Conservation (phyloP, 2,888 invertebrate genomes). For the Drosophila austrosaltans region DNA sequence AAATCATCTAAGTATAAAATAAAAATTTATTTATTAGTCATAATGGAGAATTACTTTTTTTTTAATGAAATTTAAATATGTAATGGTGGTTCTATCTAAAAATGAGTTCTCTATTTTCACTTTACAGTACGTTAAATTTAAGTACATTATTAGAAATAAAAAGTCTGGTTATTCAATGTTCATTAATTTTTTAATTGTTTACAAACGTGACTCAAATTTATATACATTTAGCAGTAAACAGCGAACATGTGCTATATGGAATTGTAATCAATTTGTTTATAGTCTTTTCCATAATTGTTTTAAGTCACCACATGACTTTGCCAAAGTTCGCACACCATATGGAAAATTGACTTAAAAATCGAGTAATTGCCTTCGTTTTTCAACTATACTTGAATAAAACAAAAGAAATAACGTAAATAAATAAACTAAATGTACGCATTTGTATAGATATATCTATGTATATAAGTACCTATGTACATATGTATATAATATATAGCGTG, state of each 20-base stretch:
- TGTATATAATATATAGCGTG: constrained; percentile 4
- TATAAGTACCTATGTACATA: constrained; percentile 31
- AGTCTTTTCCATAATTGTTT: constrained; percentile 10
- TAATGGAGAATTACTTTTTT: too few species aligned
- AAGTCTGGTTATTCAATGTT: background rate
- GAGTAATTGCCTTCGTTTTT: constrained; percentile 40
- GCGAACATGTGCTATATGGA: background rate
- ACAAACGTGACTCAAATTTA: constrained; percentile 31
- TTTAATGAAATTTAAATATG: too few species aligned
- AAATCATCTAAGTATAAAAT: background rate
- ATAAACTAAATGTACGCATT: constrained; percentile 17
- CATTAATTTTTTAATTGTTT: constrained; percentile 4
- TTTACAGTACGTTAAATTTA: too few species aligned
- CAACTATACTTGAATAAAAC: constrained; percentile 17
- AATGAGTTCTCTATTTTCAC: too few species aligned
- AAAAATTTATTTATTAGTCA: too few species aligned
- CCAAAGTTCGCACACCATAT: constrained; percentile 26
- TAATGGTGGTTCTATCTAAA: too few species aligned
- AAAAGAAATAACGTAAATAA: constrained; percentile 41
- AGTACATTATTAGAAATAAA: too few species aligned
- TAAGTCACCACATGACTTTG: constrained; percentile 18
- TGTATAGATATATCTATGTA: constrained; percentile 24
- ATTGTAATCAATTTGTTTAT: background rate
- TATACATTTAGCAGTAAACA: background rate
- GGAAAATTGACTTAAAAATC: constrained; percentile 41